Evolutionary conservation across 2,888 invertebrate genomes (phyloP).

Genomic region (Apotomis capreana): DNA sequence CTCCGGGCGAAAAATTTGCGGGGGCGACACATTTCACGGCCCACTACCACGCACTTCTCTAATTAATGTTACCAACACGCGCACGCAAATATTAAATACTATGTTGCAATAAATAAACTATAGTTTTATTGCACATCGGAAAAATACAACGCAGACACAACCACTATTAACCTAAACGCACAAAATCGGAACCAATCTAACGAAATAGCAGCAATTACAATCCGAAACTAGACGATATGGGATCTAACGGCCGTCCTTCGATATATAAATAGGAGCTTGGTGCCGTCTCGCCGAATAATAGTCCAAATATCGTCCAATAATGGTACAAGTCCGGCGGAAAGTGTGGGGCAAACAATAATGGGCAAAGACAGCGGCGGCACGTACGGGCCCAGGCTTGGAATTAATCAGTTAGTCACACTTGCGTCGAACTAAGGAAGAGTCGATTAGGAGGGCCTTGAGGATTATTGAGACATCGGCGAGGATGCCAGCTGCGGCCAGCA

Average conservation of each 20-base stretch:
- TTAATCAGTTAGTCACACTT: constrained; percentile 84
- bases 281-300: constrained; percentile 66
- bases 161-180: constrained; percentile 60
- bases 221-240: constrained; percentile 68
- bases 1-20: constrained; percentile 57
- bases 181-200: constrained; percentile 70
- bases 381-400: constrained; percentile 71
- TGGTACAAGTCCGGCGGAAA: constrained; percentile 67
- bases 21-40: constrained; percentile 54
- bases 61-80: constrained; percentile 49
- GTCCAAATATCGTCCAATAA: constrained; percentile 78
- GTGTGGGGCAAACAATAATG: constrained; percentile 76
- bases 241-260: constrained; percentile 69
- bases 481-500: constrained; percentile 77
- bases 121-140: constrained; percentile 21
- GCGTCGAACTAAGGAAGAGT: constrained; percentile 79
- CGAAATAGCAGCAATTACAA: constrained; percentile 77
- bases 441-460: constrained; percentile 81
- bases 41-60: constrained; percentile 49
- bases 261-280: constrained; percentile 69
- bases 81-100: constrained; percentile 16
- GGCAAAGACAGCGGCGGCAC: constrained; percentile 68
- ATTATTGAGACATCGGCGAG: constrained; percentile 81
- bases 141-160: constrained; percentile 57
- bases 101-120: constrained; percentile 23